Evolutionary conservation across 2,113 vertebrate species (phyloP).

Genomic region (Grus americana): DNA sequence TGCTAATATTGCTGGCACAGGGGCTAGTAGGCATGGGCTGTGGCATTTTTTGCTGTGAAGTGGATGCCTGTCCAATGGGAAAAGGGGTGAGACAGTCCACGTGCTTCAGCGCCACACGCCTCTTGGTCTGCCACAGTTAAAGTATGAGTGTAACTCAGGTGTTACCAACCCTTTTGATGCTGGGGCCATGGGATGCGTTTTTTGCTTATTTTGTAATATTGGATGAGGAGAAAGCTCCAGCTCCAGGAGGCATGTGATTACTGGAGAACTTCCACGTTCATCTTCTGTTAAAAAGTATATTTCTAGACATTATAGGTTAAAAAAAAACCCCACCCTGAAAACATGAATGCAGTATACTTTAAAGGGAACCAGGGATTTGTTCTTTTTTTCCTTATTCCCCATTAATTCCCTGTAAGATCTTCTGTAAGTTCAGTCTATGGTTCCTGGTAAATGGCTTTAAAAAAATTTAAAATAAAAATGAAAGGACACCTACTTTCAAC

Average conservation of each 20-base stretch:
- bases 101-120: not conserved
- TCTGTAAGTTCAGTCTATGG: not conserved
- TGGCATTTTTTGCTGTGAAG: not conserved
- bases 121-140: not conserved
- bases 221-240: not conserved
- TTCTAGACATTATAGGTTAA: not conserved
- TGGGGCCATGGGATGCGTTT: not conserved
- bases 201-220: not conserved
- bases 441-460: not conserved
- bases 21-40: not conserved
- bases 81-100: not conserved
- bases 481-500: not conserved
- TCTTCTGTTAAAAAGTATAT: not conserved
- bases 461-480: not conserved
- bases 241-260: not conserved
- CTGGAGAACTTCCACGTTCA: not conserved
- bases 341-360: not conserved
- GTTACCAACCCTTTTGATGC: not conserved
- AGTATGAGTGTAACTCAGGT: not conserved
- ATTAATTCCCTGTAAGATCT: not conserved
- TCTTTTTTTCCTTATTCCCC: not conserved
- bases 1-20: conserved; percentile 37
- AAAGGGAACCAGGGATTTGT: not conserved
- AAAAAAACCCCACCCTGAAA: not conserved
- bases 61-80: conserved; percentile 18